Conservation (phyloP, 2,797 vertebrate species). For the Halcyon leucocephala region DNA sequence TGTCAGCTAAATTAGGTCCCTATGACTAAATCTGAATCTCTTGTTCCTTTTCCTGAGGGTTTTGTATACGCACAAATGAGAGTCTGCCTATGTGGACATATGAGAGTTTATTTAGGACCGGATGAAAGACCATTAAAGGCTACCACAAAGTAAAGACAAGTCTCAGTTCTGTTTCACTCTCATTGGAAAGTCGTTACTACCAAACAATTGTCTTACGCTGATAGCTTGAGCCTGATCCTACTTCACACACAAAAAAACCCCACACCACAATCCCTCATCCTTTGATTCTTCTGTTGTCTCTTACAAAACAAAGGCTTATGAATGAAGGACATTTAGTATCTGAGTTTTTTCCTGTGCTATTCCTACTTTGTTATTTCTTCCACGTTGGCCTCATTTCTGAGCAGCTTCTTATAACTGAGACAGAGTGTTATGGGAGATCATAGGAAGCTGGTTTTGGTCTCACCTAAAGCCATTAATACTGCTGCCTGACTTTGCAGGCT, state of each 20-base stretch:
- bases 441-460: background rate
- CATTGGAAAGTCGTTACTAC: background rate
- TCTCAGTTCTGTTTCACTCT: background rate
- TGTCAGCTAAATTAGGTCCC: background rate
- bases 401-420: background rate
- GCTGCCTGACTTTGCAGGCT: background rate
- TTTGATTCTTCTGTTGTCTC: background rate
- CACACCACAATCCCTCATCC: background rate
- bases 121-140: background rate
- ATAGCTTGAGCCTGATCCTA: background rate
- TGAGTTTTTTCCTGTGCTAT: background rate
- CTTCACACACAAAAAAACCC: background rate
- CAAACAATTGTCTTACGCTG: background rate
- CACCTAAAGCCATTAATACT: background rate
- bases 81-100: background rate
- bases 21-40: background rate
- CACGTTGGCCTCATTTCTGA: constrained; percentile 3
- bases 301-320: background rate
- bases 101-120: background rate
- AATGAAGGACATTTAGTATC: background rate
- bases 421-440: background rate
- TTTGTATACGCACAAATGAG: background rate
- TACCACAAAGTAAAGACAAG: background rate
- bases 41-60: background rate
- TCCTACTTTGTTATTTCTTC: background rate